phyloP scores from a whole-genome alignment of 2,113 vertebrate genomes.

The Sorex araneus region DNA sequence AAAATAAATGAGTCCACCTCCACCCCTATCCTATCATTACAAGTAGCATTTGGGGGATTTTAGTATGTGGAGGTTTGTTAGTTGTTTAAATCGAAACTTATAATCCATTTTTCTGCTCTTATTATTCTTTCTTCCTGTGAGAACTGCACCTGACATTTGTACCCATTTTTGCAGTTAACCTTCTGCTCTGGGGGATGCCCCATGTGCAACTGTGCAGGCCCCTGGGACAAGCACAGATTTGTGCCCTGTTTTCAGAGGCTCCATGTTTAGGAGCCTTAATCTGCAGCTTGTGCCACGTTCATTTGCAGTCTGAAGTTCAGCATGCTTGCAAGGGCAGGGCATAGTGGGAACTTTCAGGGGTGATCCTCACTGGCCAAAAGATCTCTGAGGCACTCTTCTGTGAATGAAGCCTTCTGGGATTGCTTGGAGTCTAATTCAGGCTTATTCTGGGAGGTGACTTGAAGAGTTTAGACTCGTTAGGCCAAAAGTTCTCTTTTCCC shows the following conservation, averaged over 20 bases:
- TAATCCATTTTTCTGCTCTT: background rate
- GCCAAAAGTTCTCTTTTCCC: conserved; percentile 15
- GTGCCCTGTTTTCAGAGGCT: background rate
- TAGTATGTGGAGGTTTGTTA: background rate
- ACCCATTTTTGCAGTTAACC: rapidly evolving
- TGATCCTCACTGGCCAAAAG: background rate
- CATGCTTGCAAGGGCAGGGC: background rate
- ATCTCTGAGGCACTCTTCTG: background rate
- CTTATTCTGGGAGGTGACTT: background rate
- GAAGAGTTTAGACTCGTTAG: background rate
- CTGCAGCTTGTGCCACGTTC: background rate
- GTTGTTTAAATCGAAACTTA: background rate
- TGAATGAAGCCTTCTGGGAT: background rate
- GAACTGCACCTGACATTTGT: background rate
- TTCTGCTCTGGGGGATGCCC: background rate
- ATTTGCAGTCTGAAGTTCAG: conserved; percentile 1
- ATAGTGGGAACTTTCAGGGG: background rate
- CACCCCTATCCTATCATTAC: background rate
- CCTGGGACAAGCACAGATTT: background rate
- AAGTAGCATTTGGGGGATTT: background rate
- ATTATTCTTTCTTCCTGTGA: background rate
- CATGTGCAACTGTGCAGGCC: background rate
- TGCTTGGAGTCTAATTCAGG: background rate
- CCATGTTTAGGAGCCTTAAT: background rate
- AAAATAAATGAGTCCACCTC: background rate